Percentiles rank a stretch among this genome's conserved stretches.
phyloP scores from a whole-genome alignment of 2,113 vertebrate species.

The Pluvianellus socialis region DNA sequence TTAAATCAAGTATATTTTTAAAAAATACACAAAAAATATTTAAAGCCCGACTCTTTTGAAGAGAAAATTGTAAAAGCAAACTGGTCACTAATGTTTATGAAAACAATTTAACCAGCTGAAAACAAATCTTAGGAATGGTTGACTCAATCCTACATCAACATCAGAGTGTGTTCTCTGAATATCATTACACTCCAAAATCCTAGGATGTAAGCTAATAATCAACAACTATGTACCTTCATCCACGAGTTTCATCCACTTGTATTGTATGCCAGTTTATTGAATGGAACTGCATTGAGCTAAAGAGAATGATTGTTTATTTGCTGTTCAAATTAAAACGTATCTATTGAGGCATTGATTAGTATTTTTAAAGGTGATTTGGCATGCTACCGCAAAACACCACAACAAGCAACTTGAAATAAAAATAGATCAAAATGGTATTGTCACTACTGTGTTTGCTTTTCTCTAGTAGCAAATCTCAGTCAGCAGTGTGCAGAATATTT shows the following conservation, averaged over 20 bases:
- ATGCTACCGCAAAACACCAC: background rate
- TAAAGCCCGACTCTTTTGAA: background rate
- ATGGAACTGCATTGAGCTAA: background rate
- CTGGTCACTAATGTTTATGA: background rate
- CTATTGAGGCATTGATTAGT: background rate
- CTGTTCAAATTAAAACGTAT: background rate
- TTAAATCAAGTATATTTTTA: background rate
- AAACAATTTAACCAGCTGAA: background rate
- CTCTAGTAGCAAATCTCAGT: background rate
- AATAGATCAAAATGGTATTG: background rate
- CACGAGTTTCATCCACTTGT: accelerated
- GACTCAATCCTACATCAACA: background rate
- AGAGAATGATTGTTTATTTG: background rate
- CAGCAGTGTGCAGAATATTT: background rate
- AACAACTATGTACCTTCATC: background rate
- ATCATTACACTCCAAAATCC: background rate
- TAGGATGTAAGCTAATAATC: background rate
- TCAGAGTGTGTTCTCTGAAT: background rate
- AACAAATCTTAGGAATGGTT: background rate
- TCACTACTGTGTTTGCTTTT: background rate
- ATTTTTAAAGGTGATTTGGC: background rate
- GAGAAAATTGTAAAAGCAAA: background rate
- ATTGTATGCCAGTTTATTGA: background rate
- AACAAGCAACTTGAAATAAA: background rate
- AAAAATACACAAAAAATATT: background rate